phyloP scores from a whole-genome alignment of 1,140 invertebrate species.

The Amphibalanus amphitrite region DNA sequence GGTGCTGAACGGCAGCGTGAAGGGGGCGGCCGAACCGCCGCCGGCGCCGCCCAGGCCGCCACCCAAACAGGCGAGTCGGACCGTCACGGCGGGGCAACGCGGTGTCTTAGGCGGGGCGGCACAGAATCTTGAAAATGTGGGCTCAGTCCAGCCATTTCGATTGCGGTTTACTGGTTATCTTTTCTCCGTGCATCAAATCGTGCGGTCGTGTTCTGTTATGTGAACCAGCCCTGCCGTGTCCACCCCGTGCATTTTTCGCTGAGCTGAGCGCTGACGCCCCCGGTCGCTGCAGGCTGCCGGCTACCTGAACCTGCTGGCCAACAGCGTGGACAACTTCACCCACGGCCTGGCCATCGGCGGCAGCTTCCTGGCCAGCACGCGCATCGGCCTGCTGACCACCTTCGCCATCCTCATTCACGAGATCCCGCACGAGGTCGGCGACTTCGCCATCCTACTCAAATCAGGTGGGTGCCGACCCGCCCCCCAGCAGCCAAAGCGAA shows the following conservation, averaged over 20 bases:
- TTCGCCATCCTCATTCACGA: slow-evolving; percentile 90
- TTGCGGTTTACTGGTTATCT: too few species aligned
- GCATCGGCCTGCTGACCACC: slow-evolving; percentile 77
- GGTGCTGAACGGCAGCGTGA: background rate
- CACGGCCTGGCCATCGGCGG: slow-evolving; percentile 80
- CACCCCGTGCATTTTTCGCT: too few species aligned
- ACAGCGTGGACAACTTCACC: slow-evolving; percentile 96
- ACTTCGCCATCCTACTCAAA: slow-evolving; percentile 90
- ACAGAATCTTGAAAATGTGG: too few species aligned
- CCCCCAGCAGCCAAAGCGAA: too few species aligned
- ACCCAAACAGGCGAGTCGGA: background rate
- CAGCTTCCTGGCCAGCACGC: slow-evolving; percentile 55
- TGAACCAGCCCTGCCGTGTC: too few species aligned
- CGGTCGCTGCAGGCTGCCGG: slow-evolving; percentile 39
- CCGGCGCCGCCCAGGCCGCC: too few species aligned
- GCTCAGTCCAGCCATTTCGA: too few species aligned
- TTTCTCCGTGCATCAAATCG: too few species aligned
- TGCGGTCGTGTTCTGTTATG: too few species aligned
- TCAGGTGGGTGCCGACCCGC: slow-evolving; percentile 22
- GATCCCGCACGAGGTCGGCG: slow-evolving; percentile 93
- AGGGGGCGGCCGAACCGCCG: background rate
- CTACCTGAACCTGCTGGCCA: slow-evolving; percentile 79
- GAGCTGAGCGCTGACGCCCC: too few species aligned
- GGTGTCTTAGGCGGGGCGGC: too few species aligned
- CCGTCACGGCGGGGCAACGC: too few species aligned